Evolutionary conservation across 2,797 vertebrate genomes (phyloP).

Genomic region (Rhyacichthys aspro): DNA sequence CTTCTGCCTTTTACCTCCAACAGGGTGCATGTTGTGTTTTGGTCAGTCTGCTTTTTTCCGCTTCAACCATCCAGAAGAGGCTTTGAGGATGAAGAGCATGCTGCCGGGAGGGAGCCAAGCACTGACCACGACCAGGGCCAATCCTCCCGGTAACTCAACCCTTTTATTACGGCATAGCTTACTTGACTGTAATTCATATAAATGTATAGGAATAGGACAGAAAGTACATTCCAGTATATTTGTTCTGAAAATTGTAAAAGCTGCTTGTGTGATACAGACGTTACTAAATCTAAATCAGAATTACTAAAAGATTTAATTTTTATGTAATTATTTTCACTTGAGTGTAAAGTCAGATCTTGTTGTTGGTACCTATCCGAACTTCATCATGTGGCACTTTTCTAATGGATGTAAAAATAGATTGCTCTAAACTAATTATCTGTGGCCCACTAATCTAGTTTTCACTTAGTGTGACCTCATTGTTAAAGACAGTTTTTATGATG

Average conservation of each 20-base stretch:
- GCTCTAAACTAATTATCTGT: constrained; percentile 68
- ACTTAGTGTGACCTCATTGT: constrained; percentile 56
- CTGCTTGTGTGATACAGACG: too few relatives aligned
- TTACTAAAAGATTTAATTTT: too few relatives aligned
- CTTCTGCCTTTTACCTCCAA: constrained; percentile 3
- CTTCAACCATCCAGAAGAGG: constrained; percentile 97
- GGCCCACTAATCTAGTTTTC: constrained; percentile 68
- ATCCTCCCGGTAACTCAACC: constrained; percentile 51
- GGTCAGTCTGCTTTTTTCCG: constrained; percentile 94
- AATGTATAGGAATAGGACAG: too few relatives aligned
- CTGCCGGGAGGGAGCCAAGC: constrained; percentile 80
- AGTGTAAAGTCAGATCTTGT: too few relatives aligned
- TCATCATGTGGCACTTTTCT: constrained; percentile 11
- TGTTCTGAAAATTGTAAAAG: too few relatives aligned
- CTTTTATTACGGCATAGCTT: neutral
- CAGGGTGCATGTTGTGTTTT: constrained; percentile 97
- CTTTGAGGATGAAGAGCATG: constrained; percentile 96
- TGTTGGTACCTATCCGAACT: constrained; percentile 1
- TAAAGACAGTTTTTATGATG: constrained; percentile 14
- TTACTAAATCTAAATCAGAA: too few relatives aligned
- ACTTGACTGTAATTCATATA: neutral
- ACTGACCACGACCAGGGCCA: constrained; percentile 53
- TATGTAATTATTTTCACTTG: too few relatives aligned
- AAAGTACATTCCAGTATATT: too few relatives aligned
- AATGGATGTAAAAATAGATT: constrained; percentile 54